Percentiles rank a stretch among this genome's conserved stretches.
These are phyloP conservation scores for Xerus rutilus DNA, from an alignment of 2,797 vertebrate genomes.

Conservation along the genomic window DNA sequence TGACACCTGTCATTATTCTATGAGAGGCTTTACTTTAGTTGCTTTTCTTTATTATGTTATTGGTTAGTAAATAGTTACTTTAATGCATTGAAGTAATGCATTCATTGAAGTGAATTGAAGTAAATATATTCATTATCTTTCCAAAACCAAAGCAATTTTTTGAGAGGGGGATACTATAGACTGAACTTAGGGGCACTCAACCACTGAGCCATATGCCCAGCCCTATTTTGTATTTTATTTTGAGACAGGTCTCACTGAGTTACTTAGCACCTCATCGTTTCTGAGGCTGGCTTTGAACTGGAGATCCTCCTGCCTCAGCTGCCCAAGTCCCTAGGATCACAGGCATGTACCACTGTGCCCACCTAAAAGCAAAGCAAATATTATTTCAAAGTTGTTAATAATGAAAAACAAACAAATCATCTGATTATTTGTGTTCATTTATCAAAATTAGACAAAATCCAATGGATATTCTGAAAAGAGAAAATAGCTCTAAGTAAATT, in stretches of 20 bases:
- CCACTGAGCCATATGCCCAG: too few species aligned
- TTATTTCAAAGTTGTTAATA: neutral
- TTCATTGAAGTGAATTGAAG: neutral
- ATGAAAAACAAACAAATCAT: neutral
- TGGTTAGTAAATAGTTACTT: neutral
- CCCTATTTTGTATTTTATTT: too few species aligned
- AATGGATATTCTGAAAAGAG: neutral
- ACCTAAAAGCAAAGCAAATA: neutral
- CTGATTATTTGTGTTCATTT: neutral
- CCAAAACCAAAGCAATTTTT: neutral
- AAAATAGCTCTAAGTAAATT: neutral
- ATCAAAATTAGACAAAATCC: neutral
- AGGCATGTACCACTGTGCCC: neutral
- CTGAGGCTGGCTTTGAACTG: too few species aligned
- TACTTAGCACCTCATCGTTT: too few species aligned
- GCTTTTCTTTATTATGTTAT: neutral
- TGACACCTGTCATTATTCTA: neutral
- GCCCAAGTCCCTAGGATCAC: too few species aligned
- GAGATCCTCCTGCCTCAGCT: too few species aligned
- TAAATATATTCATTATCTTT: neutral
- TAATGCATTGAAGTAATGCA: neutral
- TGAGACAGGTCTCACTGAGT: too few species aligned
- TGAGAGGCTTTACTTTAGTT: neutral
- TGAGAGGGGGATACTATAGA: too few species aligned
- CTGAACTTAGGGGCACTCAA: too few species aligned